Conservation (phyloP, 2,113 vertebrate species). For the Pimephales promelas region DNA sequence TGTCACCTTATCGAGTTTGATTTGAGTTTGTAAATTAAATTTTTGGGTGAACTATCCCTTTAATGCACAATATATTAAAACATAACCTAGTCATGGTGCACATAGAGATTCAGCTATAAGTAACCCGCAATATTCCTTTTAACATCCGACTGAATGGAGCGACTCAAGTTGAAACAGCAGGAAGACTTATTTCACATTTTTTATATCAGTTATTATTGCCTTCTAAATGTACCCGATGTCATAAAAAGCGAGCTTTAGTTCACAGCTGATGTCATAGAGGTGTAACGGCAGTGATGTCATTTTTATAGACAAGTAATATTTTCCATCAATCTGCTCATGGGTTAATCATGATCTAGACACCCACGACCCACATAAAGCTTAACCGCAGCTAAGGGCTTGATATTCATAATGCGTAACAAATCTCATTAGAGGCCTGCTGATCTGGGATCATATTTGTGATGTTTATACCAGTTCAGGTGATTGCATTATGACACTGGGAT, state of each 20-base stretch:
- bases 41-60: too few relatives aligned
- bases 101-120: background rate
- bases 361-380: conserved; percentile 21
- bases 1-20: too few relatives aligned
- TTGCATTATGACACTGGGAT: conserved; percentile 16
- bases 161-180: background rate
- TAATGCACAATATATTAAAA: too few relatives aligned
- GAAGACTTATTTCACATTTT: background rate
- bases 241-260: conserved; percentile 7
- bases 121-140: background rate
- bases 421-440: conserved; percentile 33
- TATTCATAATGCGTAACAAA: conserved; percentile 1
- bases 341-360: conserved; percentile 29
- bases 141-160: background rate
- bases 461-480: conserved; percentile 6
- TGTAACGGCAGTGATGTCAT: background rate
- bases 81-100: background rate
- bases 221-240: background rate
- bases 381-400: conserved; percentile 10
- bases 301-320: background rate
- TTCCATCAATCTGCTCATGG: background rate
- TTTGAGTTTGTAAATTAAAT: too few relatives aligned
- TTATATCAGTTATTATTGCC: background rate
- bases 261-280: background rate
- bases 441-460: conserved; percentile 25